phyloP scores from a whole-genome alignment of 1,140 invertebrate species.

The Dreissena polymorpha region DNA sequence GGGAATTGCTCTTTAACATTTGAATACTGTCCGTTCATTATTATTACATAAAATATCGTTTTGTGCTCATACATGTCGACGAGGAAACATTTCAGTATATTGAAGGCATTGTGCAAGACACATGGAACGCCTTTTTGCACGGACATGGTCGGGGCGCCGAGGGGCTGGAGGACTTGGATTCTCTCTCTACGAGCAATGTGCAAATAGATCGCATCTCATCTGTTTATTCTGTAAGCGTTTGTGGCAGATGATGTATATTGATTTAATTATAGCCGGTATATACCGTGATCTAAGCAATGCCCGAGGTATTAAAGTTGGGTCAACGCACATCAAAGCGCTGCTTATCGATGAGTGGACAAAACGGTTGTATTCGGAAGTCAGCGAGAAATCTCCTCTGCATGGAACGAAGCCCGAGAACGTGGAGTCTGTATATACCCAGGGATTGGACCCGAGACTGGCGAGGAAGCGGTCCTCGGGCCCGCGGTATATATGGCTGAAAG shows the following conservation, averaged over 20 bases:
- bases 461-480: constrained; percentile 59
- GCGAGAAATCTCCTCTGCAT: constrained; percentile 64
- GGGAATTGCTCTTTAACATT: too few species aligned
- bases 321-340: background rate
- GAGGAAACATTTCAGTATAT: constrained; percentile 28
- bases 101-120: constrained; percentile 36
- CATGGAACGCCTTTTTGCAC: constrained; percentile 56
- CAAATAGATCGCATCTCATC: background rate
- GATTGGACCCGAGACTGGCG: constrained; percentile 59
- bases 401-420: constrained; percentile 61
- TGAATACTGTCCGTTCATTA: too few species aligned
- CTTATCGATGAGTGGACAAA: constrained; percentile 3
- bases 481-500: constrained; percentile 67
- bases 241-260: constrained; percentile 9
- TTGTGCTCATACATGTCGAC: constrained; percentile 35
- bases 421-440: constrained; percentile 52
- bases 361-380: constrained; percentile 55
- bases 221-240: constrained; percentile 4
- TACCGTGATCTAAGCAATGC: background rate
- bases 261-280: background rate
- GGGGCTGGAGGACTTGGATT: constrained; percentile 31
- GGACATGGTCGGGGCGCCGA: constrained; percentile 61
- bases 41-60: too few species aligned
- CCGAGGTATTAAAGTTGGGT: constrained; percentile 7
- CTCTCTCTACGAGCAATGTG: constrained; percentile 55